These are phyloP conservation scores for Cataglyphis altisquamis DNA, from an alignment of 2,888 invertebrate genomes.

Conservation along the genomic window DNA sequence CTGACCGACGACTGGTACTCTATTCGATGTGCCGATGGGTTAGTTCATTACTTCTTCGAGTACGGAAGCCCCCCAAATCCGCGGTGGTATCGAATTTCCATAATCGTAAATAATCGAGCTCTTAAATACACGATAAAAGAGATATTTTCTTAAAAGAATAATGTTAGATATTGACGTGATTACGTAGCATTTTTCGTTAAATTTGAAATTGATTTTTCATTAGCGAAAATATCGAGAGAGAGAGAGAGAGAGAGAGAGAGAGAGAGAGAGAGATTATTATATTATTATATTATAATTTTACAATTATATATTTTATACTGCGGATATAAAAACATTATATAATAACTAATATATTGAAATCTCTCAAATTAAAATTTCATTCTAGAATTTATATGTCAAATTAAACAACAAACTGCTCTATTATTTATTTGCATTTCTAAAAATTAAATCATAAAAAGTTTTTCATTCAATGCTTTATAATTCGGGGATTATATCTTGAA, in stretches of 20 bases:
- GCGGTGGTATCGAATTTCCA: slow-evolving; percentile 41
- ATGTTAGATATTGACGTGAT: not conserved
- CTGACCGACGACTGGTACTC: slow-evolving; percentile 62
- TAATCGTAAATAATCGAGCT: slow-evolving; percentile 34
- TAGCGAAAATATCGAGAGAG: not conserved
- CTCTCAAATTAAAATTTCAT: not conserved
- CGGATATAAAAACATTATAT: not conserved
- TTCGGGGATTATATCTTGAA: not conserved
- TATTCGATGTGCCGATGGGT: not conserved
- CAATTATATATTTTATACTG: not conserved
- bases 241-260: not conserved
- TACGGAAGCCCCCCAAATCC: slow-evolving; percentile 1
- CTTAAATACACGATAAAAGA: slow-evolving; percentile 19
- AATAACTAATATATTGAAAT: not conserved
- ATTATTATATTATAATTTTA: not conserved
- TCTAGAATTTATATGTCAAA: not conserved
- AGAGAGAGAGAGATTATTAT: not conserved
- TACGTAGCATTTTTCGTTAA: not conserved
- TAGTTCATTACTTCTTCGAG: slow-evolving; percentile 38
- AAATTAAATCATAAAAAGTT: not conserved
- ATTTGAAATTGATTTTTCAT: not conserved
- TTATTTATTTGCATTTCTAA: not conserved
- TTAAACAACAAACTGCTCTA: not conserved
- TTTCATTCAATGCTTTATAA: too few relatives aligned
- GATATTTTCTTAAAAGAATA: not conserved